A percentile compares a stretch with the other conserved stretches of the same genome.
Conservation (phyloP, 2,888 invertebrate genomes). For the Drosophila pegasa region DNA sequence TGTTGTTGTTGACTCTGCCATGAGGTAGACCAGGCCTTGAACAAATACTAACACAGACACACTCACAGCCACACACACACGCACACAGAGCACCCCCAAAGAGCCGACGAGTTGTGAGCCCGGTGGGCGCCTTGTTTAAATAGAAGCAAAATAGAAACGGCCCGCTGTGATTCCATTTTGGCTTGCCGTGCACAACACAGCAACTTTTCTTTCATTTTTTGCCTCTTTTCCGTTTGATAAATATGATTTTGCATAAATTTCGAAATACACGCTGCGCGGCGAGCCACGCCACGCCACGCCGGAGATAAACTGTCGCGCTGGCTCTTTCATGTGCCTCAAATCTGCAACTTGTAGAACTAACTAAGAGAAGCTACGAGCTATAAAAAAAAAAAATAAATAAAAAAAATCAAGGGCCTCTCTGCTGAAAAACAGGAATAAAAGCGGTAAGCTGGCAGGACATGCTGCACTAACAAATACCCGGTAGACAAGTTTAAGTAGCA, state of each 20-base stretch:
- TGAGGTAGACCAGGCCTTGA: conserved; percentile 73
- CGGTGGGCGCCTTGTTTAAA: conserved; percentile 55
- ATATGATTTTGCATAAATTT: conserved; percentile 79
- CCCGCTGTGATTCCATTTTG: conserved; percentile 79
- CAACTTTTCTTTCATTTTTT: conserved; percentile 36
- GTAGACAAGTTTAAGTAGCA: neutral
- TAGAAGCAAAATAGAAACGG: conserved; percentile 49
- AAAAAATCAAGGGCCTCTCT: conserved; percentile 10
- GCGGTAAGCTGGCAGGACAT: neutral
- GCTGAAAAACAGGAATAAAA: conserved; percentile 9
- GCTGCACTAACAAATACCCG: conserved; percentile 4
- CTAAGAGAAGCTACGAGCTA: conserved; percentile 25
- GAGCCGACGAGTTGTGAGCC: conserved; percentile 44
- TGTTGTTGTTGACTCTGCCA: conserved; percentile 41
- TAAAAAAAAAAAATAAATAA: conserved; percentile 37
- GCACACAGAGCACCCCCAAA: conserved; percentile 30
- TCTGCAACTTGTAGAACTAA: conserved; percentile 49
- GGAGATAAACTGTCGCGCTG: conserved; percentile 55
- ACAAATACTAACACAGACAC: conserved; percentile 57
- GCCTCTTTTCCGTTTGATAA: conserved; percentile 52
- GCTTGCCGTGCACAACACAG: conserved; percentile 43
- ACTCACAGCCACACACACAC: neutral
- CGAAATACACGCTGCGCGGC: conserved; percentile 52
- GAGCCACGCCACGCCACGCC: conserved; percentile 39
- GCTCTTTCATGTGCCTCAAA: conserved; percentile 39